Base-by-base conservation (phyloP, 1,140 invertebrate species). In the Apis laboriosa region DNA sequence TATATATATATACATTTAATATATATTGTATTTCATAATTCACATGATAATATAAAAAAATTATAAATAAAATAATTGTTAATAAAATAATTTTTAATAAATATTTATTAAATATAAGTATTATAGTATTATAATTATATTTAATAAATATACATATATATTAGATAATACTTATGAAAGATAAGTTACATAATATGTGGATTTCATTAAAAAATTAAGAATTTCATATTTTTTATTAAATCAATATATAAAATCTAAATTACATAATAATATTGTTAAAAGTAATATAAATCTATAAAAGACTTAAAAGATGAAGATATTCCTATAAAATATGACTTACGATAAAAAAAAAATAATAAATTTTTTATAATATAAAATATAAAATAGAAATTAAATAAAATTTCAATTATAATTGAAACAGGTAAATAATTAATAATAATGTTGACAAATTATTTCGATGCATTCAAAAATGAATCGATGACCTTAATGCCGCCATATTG, bases 401-500 rank as follows among this genome's bases (percentile, higher is more conserved):
- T 53, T 61, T 9, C 15, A 11, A 13, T 55, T 0, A 49, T 8
- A 24, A 4, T 21, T 5, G 34, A 72, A 71, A 43, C 34, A 43
- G 5, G 34, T 61, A 28, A 64, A 56, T 49, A 17, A 15, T 21
- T 24, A 43, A 28, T 2, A 43, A 28, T 2, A 9, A 24, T 24
- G 19, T 3, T n/a, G 24, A 1, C 51, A 77, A 77, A 55, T 76
- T 9, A 28, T 77, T 77, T 61, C 49, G 1, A n/a, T 17, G 9
- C 9, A 72, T 15, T 13, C 2, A 83, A 78, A 78, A 78, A 78
- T 78, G 78, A 83, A 53, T 83, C 75, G 67, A 84, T 91, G 90
- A 89, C 83, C 87, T 86, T 82, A 78, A 74, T 74, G 88, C 86
- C 90, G 92, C 92, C 92, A 93, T 93, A 74, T 93, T 93, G 90